Conservation (phyloP, 2,113 vertebrate species). For the Brachyhypopomus occidentalis region DNA sequence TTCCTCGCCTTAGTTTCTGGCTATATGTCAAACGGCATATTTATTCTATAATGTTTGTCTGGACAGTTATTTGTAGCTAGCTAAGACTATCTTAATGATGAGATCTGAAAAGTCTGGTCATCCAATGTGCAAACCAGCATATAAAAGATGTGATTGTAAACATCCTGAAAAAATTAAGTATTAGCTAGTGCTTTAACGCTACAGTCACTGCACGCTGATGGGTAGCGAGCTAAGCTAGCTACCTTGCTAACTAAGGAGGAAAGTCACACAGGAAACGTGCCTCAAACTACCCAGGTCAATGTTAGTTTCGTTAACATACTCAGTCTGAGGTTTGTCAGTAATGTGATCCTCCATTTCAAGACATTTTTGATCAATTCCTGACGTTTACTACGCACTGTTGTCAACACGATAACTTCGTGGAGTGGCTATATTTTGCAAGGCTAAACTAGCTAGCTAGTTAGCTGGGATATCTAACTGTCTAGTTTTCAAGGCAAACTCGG, state of each 20-base stretch:
- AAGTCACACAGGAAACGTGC: conserved; percentile 1
- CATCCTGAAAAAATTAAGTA: neutral
- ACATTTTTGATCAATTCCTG: neutral
- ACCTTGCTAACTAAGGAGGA: too few species aligned
- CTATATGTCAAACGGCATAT: neutral
- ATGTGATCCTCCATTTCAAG: too few species aligned
- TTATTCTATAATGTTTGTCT: neutral
- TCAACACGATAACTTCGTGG: neutral
- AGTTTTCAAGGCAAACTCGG: too few species aligned
- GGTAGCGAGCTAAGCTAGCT: neutral
- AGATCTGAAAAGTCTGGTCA: too few species aligned
- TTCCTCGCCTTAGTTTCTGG: neutral
- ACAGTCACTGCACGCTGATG: neutral
- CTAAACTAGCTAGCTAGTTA: conserved; percentile 25
- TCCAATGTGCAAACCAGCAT: neutral
- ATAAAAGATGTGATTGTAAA: neutral
- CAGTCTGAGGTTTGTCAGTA: too few species aligned
- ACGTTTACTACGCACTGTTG: neutral
- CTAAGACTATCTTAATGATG: neutral
- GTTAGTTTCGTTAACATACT: too few species aligned
- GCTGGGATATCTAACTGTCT: neutral
- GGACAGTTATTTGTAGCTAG: neutral
- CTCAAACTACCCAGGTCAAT: too few species aligned
- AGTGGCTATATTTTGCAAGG: neutral
- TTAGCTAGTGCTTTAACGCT: neutral